Conservation (phyloP, 2,888 invertebrate species). For the Vesta saturnalis region DNA sequence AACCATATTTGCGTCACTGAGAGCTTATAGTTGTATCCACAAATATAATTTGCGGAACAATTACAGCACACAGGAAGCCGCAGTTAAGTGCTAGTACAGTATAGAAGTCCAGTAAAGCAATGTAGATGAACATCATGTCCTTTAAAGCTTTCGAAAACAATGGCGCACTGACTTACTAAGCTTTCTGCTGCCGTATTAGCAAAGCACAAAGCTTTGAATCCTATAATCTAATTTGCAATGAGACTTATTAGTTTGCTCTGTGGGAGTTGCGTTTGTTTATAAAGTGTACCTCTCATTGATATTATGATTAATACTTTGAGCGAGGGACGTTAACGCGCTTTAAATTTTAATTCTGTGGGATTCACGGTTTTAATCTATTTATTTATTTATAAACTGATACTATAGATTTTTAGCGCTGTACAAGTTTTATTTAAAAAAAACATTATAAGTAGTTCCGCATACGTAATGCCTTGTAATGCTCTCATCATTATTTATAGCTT, state of each 20-base stretch:
- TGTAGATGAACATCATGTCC: constrained; percentile 39
- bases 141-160: constrained; percentile 46
- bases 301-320: constrained; percentile 52
- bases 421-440: too few species aligned
- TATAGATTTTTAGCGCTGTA: not conserved
- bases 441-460: too few species aligned
- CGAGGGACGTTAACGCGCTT: constrained; percentile 29
- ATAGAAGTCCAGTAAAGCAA: constrained; percentile 47
- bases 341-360: constrained; percentile 23
- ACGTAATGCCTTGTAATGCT: too few species aligned
- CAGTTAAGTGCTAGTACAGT: constrained; percentile 60
- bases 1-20: constrained; percentile 58
- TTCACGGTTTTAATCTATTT: constrained; percentile 24
- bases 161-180: constrained; percentile 52
- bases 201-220: constrained; percentile 61
- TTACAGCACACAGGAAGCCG: constrained; percentile 61
- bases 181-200: constrained; percentile 61
- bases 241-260: constrained; percentile 62
- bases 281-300: constrained; percentile 54
- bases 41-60: constrained; percentile 63
- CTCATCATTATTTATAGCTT: too few species aligned
- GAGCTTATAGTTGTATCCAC: constrained; percentile 59
- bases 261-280: constrained; percentile 54
- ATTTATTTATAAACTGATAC: not conserved
- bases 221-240: constrained; percentile 63